Base-by-base conservation (phyloP, 2,797 vertebrate species). In the Artibeus lituratus region DNA sequence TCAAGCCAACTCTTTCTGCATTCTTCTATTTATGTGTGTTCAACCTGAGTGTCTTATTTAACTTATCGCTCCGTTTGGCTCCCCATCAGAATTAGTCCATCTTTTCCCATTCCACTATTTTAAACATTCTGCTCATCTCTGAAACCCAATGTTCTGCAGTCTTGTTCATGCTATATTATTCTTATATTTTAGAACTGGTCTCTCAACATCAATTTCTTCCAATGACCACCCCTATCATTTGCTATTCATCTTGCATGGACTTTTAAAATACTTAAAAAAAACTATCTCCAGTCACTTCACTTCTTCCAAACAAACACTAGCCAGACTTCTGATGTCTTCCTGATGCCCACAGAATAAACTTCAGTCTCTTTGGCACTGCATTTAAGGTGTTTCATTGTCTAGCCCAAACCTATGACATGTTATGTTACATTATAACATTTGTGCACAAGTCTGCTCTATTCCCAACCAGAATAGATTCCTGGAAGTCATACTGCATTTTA, bases 221-320 rank as follows among this genome's bases (percentile, higher is more conserved):
- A 44, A 19, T 10, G 24, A 81, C 24, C 35, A 73, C 3, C 1
- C n/a, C 2, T 5, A 78, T 78, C 1, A 2, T 91, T 90, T 91
- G 53, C 1, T 88, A 81, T 59, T 85, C 22, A 76, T 73, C 86
- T 49, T 77, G 37, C 15, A 55, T 77, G 16, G 3, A 0, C 1
- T 95, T 91, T 85, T 77, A n/a, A 87, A 91, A 49, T 72, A 47
- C 18, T 88, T 92, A 59, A 91, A 89, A 35, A 78, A 87, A 24
- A 14, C n/a, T 69, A 19, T 49, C 35, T 80, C 12, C 26, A 76
- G 53, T 42, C 72, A 78, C 22, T 93, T 90, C 26, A 89, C 5
- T 72, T 21, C 4, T 18, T 5, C 39, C 8, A 83, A 91, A 44
- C 51, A 84, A 87, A 83, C 19, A 49, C 24, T 55, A 2, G 2